Evolutionary conservation across 2,797 vertebrate genomes (phyloP).

Genomic region (Okamejei kenojei): DNA sequence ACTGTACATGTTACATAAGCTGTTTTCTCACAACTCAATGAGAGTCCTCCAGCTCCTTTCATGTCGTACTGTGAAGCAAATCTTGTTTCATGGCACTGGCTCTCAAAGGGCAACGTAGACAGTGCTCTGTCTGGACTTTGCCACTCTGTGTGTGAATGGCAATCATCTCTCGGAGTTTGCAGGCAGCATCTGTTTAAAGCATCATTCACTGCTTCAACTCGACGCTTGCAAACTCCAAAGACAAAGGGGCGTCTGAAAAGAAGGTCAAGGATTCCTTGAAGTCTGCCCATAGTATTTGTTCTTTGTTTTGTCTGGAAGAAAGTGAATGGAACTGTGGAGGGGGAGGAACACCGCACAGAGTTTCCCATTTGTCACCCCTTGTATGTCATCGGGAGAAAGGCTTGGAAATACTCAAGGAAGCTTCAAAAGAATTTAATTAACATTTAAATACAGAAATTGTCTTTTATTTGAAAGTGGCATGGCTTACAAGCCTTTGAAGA

Average conservation of each 20-base stretch:
- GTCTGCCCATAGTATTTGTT: slow-evolving; percentile 25
- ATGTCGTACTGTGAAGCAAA: slow-evolving; percentile 32
- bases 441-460: slow-evolving; percentile 34
- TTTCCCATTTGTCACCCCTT: slow-evolving; percentile 36
- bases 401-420: slow-evolving; percentile 23
- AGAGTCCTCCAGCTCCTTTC: slow-evolving; percentile 32
- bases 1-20: slow-evolving; percentile 36
- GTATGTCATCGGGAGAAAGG: slow-evolving; percentile 28
- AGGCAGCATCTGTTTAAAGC: slow-evolving; percentile 36
- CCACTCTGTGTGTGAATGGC: slow-evolving; percentile 36
- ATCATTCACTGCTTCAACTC: slow-evolving; percentile 36
- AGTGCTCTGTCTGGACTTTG: slow-evolving; percentile 27
- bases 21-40: slow-evolving; percentile 37
- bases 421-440: slow-evolving; percentile 38
- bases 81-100: slow-evolving; percentile 37
- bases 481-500: slow-evolving; percentile 20
- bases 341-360: slow-evolving; percentile 5
- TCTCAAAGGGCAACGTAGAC: slow-evolving; percentile 37
- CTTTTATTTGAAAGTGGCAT: background rate
- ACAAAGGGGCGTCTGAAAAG: slow-evolving; percentile 34
- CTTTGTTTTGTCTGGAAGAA: slow-evolving; percentile 33
- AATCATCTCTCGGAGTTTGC: slow-evolving; percentile 30
- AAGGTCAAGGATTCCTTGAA: slow-evolving; percentile 37
- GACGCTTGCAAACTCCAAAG: slow-evolving; percentile 29
- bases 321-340: slow-evolving; percentile 30